Conservation (phyloP, 2,797 vertebrate genomes). For the Poeciliopsis turneri region DNA sequence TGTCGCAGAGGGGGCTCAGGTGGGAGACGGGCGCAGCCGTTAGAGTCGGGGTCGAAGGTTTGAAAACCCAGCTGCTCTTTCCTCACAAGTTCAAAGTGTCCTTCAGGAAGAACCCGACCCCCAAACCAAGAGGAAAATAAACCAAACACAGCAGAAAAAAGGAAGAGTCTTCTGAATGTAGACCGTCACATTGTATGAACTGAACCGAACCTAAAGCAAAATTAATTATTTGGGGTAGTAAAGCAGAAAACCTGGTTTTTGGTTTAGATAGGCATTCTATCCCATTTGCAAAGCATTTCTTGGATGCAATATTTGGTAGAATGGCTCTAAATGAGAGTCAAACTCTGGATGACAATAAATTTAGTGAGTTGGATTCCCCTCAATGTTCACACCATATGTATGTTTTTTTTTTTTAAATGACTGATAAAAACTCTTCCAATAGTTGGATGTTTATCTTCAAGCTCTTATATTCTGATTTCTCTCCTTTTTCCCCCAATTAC, state of each 20-base stretch:
- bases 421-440: too few species aligned
- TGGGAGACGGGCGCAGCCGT: neutral
- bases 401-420: neutral
- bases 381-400: neutral
- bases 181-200: neutral
- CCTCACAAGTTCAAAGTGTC: neutral
- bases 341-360: neutral
- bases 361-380: neutral
- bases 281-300: neutral
- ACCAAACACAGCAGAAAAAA: neutral
- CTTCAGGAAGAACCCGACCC: slow-evolving; percentile 3
- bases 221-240: neutral
- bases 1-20: slow-evolving; percentile 4
- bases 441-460: too few species aligned
- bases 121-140: neutral
- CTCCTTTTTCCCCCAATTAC: too few species aligned
- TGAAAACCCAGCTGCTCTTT: slow-evolving; percentile 17
- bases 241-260: neutral
- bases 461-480: too few species aligned
- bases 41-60: slow-evolving; percentile 11
- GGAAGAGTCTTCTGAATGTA: neutral
- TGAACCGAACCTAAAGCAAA: neutral
- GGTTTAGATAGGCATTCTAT: too few species aligned
- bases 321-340: neutral
- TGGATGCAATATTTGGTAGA: neutral